Evolutionary conservation across 2,888 invertebrate species (phyloP), one percentile per base, ranked within the genome.

Genomic region (Sinhomidia bicolor): DNA sequence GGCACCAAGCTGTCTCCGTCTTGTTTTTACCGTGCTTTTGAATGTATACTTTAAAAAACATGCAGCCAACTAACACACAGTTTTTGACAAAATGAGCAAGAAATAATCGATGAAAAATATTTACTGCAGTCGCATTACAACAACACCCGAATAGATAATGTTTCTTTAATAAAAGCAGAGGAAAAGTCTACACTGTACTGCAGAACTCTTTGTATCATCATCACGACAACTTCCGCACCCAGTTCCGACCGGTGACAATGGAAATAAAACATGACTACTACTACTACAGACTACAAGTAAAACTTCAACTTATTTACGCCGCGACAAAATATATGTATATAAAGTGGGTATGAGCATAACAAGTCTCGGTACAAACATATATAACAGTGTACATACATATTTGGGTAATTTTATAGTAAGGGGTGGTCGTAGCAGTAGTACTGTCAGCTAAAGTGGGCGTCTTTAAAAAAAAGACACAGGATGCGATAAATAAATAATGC

Each of bases 91-190:
- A 86, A 81, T 80, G 80, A 81, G 80, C 26, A 54, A 41, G 71
- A 44, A 81, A 68, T n/a, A 29, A n/a, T 71, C 85, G 74, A 86
- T 81, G 86, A 86, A 86, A 86, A 86, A 81, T 86, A 86, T 86
- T 80, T 81, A 86, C 74, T 10, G 23, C 80, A n/a, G n/a, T n/a
- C 14, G 57, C 29, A 68, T 17, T 1, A 80, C 26, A 60, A 23
- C 68, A 62, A 62, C 62, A 62, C 14, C 4, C 44, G 10, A 51
- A 51, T 4, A 51, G 14, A 51, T 57, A 6, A 9, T 20, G 10
- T 57, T 57, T 20, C 23, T 10, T 47, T 20, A 4, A 41, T 12
- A 36, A 26, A 65, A 32, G 29, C 14, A 62, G 29, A 12, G 29
- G 26, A 62, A 71, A 41, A 17, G 3, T n/a, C 54, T n/a, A n/a